Evolutionary conservation across 1,140 invertebrate species (phyloP).

Genomic region (Drosophila neocordata): DNA sequence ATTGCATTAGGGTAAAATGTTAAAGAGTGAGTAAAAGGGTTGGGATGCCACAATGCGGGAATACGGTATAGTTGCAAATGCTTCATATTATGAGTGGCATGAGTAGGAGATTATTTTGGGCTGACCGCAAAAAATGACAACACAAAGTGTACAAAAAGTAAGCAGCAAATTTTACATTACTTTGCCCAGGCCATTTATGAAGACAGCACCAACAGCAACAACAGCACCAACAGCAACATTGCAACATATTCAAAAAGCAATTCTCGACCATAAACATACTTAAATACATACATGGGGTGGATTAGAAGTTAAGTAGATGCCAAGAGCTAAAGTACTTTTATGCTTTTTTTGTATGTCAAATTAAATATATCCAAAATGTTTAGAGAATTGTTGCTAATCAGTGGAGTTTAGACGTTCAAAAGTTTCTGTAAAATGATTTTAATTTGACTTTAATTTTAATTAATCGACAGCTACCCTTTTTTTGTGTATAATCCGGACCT

Average conservation of each 20-base stretch:
- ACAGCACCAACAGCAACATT: constrained; percentile 55
- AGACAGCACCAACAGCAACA: constrained; percentile 48
- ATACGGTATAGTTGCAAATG: neutral
- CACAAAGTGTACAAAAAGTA: constrained; percentile 62
- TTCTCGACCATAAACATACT: constrained; percentile 59
- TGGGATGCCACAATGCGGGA: neutral
- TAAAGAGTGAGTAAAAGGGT: neutral
- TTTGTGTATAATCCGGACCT: neutral
- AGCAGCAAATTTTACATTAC: constrained; percentile 54
- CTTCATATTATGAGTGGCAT: neutral
- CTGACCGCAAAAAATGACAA: constrained; percentile 67
- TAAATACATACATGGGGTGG: constrained; percentile 16
- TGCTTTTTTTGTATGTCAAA: no score
- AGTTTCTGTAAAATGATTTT: neutral
- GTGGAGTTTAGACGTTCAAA: no score
- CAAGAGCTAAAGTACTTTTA: no score
- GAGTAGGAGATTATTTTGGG: constrained; percentile 20
- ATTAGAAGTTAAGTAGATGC: neutral
- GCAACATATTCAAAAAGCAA: constrained; percentile 73
- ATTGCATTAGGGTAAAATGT: constrained; percentile 61
- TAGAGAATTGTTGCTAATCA: no score
- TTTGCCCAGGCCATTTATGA: constrained; percentile 55
- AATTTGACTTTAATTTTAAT: neutral
- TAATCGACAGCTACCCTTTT: neutral
- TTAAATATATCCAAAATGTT: no score